Base-by-base conservation (phyloP, 2,888 invertebrate genomes). In the Heliconius cydno region DNA sequence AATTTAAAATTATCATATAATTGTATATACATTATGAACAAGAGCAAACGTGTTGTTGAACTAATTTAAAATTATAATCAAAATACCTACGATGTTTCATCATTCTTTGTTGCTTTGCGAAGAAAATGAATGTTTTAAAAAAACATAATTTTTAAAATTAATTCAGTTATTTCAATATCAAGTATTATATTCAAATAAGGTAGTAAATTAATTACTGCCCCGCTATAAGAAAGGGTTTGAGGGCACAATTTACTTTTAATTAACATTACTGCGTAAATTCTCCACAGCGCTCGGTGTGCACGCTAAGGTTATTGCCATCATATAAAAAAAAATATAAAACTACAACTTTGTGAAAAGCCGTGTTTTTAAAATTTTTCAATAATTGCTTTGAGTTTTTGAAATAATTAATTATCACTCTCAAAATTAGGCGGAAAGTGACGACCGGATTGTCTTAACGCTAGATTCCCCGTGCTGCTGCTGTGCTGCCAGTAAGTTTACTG, bases 21-120 rank as follows among this genome's bases (percentile, higher is more conserved):
- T 68, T 13, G 13, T 68, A 68, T 70, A 7, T 25, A 25, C 13
- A 46, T 70, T 25, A n/a, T 68, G 25, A 70, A 25, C 25, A 70
- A 41, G n/a, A 68, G 38, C 65, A 65, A 30, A 65, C 67, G 67
- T 68, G 38, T n/a, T n/a, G 5, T 38, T 34, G 67, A 41, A 70
- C 25, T 46, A 13, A 70, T 70, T 41, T 70, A 41, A 46, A 70
- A 15, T 70, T 38, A 12, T 25, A 70, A 70, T 70, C 25, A 46
- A 25, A 25, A 70, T 46, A 70, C 41, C 41, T 28, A 28, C 70
- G 15, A 6, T n/a, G 15, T 70, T 46, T 70, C 25, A 41, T 70
- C 70, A 70, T 70, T n/a, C 41, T 46, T 68, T 70, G 46, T 70
- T 30, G 15, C 25, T 46, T 22, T 25, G 28, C 41, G 22, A 70